Conservation (phyloP, 2,888 invertebrate species). For the Chrysolina oricalcia region DNA sequence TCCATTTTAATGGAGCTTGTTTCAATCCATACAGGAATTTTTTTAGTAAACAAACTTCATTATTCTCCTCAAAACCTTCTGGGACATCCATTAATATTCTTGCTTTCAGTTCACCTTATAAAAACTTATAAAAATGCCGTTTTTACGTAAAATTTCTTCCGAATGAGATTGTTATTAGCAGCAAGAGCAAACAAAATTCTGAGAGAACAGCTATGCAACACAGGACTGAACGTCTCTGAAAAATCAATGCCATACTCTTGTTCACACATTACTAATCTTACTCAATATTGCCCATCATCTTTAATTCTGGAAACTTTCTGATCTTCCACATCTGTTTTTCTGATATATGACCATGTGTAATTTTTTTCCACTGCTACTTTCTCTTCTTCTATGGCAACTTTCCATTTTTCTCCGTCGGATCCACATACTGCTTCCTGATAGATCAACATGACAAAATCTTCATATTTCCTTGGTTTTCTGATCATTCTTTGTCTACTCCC, state of each 20-base stretch:
- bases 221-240: conserved; percentile 45
- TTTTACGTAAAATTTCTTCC: too few species aligned
- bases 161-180: too few species aligned
- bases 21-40: too few species aligned
- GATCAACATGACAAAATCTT: conserved; percentile 31
- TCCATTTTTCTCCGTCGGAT: conserved; percentile 47
- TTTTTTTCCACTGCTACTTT: conserved; percentile 51
- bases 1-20: too few species aligned
- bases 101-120: conserved; percentile 19
- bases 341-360: conserved; percentile 50
- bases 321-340: too few species aligned
- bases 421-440: conserved; percentile 51
- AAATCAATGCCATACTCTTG: conserved; percentile 41
- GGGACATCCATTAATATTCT: neutral
- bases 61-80: conserved; percentile 25
- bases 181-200: conserved; percentile 31
- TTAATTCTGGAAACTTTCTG: conserved; percentile 44
- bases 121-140: too few species aligned
- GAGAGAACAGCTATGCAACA: conserved; percentile 29
- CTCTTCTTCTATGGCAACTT: conserved; percentile 53
- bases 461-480: conserved; percentile 3
- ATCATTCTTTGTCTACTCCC: conserved; percentile 9
- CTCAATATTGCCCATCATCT: conserved; percentile 43
- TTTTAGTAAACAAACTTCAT: too few species aligned
- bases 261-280: conserved; percentile 46